Conservation (phyloP, 2,888 invertebrate species). For the Platycheirus rosarum region DNA sequence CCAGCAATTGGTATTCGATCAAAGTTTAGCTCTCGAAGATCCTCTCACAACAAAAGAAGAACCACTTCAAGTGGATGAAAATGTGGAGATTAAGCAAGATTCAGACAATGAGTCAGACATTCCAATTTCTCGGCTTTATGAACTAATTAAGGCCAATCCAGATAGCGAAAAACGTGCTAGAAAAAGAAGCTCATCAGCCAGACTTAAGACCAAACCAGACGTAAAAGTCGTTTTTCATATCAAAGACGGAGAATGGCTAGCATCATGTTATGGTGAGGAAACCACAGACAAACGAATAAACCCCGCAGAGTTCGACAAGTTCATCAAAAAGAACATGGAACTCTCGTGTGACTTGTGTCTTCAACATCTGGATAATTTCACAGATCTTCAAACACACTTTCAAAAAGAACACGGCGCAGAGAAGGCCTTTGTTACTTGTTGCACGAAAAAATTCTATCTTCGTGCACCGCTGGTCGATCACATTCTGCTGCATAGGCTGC, state of each 20-base stretch:
- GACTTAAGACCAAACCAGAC: neutral
- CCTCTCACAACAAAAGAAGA: too few relatives aligned
- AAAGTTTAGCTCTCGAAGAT: neutral
- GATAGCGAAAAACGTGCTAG: neutral
- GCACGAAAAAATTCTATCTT: neutral
- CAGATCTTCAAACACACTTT: neutral
- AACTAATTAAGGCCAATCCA: neutral
- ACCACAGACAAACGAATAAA: slow-evolving; percentile 21
- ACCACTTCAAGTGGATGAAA: too few relatives aligned
- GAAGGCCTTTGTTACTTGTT: slow-evolving; percentile 11
- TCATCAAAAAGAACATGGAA: neutral
- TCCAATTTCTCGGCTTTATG: slow-evolving; percentile 11
- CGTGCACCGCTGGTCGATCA: slow-evolving; percentile 29
- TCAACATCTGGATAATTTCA: neutral
- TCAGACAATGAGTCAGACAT: slow-evolving; percentile 19
- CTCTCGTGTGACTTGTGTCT: slow-evolving; percentile 13
- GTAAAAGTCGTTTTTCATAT: slow-evolving; percentile 16
- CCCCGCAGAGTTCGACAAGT: slow-evolving; percentile 11
- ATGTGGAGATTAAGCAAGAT: too few relatives aligned
- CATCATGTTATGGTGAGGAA: slow-evolving; percentile 9
- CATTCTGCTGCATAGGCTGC: slow-evolving; percentile 13
- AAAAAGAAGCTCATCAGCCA: neutral
- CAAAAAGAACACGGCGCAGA: neutral
- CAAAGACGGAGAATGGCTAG: slow-evolving; percentile 18
- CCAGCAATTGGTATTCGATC: neutral